Evolutionary conservation across 2,888 invertebrate species (phyloP), one percentile per base, ranked within the genome.

Genomic region (Gari tellinella): DNA sequence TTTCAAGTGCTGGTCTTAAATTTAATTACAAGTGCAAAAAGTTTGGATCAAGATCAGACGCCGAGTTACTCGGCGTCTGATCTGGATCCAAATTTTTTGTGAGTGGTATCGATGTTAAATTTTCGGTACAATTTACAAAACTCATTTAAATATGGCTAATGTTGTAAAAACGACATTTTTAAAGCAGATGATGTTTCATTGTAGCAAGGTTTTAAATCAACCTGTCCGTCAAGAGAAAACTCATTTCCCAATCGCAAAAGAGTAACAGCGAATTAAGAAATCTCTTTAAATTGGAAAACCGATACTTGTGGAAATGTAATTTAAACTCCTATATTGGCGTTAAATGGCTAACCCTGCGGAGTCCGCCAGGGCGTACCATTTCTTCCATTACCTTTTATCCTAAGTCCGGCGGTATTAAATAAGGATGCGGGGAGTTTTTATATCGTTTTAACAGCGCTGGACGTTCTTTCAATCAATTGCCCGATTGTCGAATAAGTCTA

Each of bases 341-440:
- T 48, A 48, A 48, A 48, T 48, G 48, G 23, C 48, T 19, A 48
- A 48, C 17, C 48, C 48, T 19, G 23, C 21, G 48, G 48, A 21
- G 48, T 48, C 23, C 48, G 21, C 12, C 48, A 48, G 48, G 21
- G 48, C 48, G 48, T n/a, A n/a, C 17, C 12, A 48, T 48, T 48
- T 48, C 48, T 48, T 48, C 48, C 48, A 48, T 48, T 48, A 48
- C 48, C 48, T 48, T 48, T 48, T 48, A 48, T 48, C 48, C 48
- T 12, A 17, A 10, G 19, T 23, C 19, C 48, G 10, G 19, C 23
- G 17, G 48, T 48, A 48, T 48, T 48, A 48, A 48, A 23, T 48
- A 48, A 48, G 21, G 48, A 48, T 48, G 48, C 48, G 21, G 48
- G 21, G 48, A 19, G n/a, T 45, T 48, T 48, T 48, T 48, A 48